Percentiles rank a stretch among this genome's conserved stretches.
Evolutionary conservation across 2,797 vertebrate genomes (phyloP).

Genomic region (Takifugu rubripes): DNA sequence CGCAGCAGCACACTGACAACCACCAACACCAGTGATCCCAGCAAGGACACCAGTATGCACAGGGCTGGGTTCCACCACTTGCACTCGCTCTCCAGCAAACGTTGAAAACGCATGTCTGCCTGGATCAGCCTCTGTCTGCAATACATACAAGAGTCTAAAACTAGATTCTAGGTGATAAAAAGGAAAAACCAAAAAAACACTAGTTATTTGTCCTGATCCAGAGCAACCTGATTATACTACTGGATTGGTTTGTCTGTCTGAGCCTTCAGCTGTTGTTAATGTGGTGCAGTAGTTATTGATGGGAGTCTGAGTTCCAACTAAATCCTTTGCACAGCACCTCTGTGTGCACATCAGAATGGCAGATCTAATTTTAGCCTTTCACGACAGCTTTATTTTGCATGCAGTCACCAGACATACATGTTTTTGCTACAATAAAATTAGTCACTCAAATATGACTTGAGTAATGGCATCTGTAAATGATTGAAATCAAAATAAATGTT

Average conservation of each 20-base stretch:
- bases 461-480: too few relatives aligned
- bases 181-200: constrained; percentile 16
- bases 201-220: constrained; percentile 35
- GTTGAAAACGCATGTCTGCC: constrained; percentile 73
- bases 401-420: constrained; percentile 1
- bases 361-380: neutral
- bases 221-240: constrained; percentile 51
- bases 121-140: constrained; percentile 56
- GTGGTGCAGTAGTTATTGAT: constrained; percentile 48
- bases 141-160: constrained; percentile 32
- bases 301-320: constrained; percentile 26
- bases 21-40: constrained; percentile 72
- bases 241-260: constrained; percentile 52
- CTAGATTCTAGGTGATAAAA: constrained; percentile 9
- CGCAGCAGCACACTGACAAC: constrained; percentile 62
- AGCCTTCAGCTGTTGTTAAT: constrained; percentile 44
- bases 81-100: constrained; percentile 51
- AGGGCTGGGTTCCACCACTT: constrained; percentile 61
- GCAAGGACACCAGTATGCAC: constrained; percentile 63
- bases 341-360: neutral
- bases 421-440: neutral
- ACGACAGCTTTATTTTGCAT: neutral
- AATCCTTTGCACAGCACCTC: constrained; percentile 10
- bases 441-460: too few relatives aligned
- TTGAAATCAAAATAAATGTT: too few relatives aligned